Percentiles rank a stretch among this genome's conserved stretches.
Evolutionary conservation across 2,797 vertebrate genomes (phyloP).

Genomic region (Rhabdophis nuchalis): DNA sequence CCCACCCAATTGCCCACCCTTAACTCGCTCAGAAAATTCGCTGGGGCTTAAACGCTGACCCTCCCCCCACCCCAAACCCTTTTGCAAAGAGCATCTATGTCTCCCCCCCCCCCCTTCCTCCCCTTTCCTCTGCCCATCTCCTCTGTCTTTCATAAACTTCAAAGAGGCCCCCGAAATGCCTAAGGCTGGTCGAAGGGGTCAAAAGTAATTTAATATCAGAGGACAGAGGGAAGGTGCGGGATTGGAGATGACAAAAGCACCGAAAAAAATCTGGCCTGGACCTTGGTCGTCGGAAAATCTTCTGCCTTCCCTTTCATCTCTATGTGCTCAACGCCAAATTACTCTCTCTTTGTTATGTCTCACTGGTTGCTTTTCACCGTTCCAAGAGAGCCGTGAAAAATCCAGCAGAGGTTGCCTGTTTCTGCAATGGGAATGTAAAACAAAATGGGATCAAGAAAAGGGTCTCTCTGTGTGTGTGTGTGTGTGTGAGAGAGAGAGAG

Average conservation of each 20-base stretch:
- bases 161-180: not conserved
- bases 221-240: not conserved
- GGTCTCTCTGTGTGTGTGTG: no score
- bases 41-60: not conserved
- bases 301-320: constrained; percentile 19
- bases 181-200: not conserved
- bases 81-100: not conserved
- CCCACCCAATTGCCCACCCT: not conserved
- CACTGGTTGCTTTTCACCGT: constrained; percentile 52
- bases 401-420: constrained; percentile 43
- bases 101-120: no score
- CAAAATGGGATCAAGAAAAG: not conserved
- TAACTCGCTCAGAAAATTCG: not conserved
- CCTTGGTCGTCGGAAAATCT: constrained; percentile 35
- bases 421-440: constrained; percentile 20
- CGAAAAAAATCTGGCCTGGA: constrained; percentile 23
- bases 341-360: constrained; percentile 43
- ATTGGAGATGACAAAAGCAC: constrained; percentile 13
- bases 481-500: not conserved
- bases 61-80: not conserved
- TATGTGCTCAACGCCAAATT: constrained; percentile 7
- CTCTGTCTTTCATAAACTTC: not conserved
- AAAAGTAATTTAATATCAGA: not conserved
- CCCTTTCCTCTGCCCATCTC: not conserved
- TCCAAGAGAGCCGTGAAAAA: constrained; percentile 40